Base-by-base conservation (phyloP, 1,140 invertebrate genomes). In the Papilio machaon region DNA sequence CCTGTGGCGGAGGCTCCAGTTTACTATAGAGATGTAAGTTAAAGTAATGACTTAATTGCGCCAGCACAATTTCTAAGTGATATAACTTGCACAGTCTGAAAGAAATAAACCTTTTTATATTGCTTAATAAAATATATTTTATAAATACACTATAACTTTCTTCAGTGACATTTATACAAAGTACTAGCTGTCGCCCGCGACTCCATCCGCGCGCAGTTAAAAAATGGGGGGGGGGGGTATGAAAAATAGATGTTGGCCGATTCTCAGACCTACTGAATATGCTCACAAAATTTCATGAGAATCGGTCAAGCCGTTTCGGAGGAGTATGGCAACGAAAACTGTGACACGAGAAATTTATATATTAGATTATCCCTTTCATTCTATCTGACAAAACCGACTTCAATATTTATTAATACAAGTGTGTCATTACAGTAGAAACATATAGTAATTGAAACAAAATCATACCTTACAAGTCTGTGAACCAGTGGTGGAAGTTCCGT, bases 401-500 rank as follows among this genome's bases (percentile, higher is more conserved):
- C 77, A 70, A 82, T n/a, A 81, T 30, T 30, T 47, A 64, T 70
- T 46, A 78, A 19, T 73, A 80, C 58, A 54, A 30, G 23, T 81
- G 1, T 35, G 10, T 70, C 2, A 30, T 19, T 64, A 10, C 60
- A 67, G n/a, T 67, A 19, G 19, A 9, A 67, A 67, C 23, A 6
- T 13, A 52, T 6, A 52, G 49, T 5, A 52, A 17, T 17, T 67
- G 11, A 58, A 73, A 81, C 60, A 47, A 38, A 38, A 58, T 86
- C 88, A 88, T 85, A 93, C 93, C 90, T 92, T 2, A 94, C 80
- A 13, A 94, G 78, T 78, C 93, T 91, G 80, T 93, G 92, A 2
- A 94, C 87, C 17, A 94, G 77, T n/a, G 92, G 91, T 0, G 93
- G 93, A n/a, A 94, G 77, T 2, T 86, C 84, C 2, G 92, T 87